phyloP scores from a whole-genome alignment of 2,888 invertebrate species.

The Tolmerus cingulatus region DNA sequence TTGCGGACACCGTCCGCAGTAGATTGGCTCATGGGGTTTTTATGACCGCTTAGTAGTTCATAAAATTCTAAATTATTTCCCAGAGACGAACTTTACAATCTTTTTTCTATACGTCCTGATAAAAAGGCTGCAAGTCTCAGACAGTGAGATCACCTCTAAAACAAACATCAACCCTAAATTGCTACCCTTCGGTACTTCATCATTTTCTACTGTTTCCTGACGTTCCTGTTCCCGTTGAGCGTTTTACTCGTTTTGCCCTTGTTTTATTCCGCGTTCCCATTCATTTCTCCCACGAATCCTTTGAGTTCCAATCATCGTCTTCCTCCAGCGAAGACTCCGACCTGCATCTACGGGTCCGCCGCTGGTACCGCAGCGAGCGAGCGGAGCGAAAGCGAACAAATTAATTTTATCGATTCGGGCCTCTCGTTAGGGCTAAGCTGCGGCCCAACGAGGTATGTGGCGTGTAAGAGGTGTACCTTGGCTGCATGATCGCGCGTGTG shows the following conservation, averaged over 20 bases:
- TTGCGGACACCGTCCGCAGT: neutral
- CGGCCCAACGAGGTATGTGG: neutral
- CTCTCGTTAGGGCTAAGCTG: slow-evolving; percentile 16
- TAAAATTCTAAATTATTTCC: neutral
- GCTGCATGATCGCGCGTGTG: slow-evolving; percentile 38
- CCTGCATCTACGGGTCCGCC: neutral
- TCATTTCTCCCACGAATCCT: slow-evolving; percentile 16
- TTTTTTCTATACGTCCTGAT: neutral
- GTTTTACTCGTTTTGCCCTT: slow-evolving; percentile 4
- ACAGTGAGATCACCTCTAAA: slow-evolving; percentile 16
- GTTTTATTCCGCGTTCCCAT: neutral
- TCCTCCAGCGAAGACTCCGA: neutral
- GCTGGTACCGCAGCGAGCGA: neutral
- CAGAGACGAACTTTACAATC: neutral
- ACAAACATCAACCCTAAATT: slow-evolving; percentile 46
- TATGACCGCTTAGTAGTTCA: neutral
- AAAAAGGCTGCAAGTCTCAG: neutral
- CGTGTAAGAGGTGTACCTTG: slow-evolving; percentile 22
- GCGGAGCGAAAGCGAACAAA: slow-evolving; percentile 42
- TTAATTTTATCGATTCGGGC: slow-evolving; percentile 45
- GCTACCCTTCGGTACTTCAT: slow-evolving; percentile 44
- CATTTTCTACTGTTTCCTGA: slow-evolving; percentile 26
- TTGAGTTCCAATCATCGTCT: neutral
- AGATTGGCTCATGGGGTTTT: neutral
- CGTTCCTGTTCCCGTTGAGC: neutral